These are phyloP conservation scores for Cylindroiulus punctatus DNA, from an alignment of 2,888 invertebrate species.

Conservation along the genomic window DNA sequence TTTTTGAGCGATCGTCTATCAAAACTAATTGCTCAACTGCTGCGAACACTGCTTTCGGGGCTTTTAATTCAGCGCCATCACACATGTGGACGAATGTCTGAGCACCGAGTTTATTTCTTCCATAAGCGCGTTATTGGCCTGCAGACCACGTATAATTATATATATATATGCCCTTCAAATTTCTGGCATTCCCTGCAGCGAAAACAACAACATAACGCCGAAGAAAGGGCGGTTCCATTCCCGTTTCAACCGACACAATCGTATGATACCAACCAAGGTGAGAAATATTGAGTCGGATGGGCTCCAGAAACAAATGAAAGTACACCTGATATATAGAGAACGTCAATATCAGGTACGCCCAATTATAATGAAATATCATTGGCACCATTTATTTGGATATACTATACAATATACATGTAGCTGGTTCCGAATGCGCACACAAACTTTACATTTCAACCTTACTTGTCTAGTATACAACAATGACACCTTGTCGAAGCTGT, in stretches of 20 bases:
- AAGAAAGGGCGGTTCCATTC: neutral
- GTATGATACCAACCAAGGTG: neutral
- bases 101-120: neutral
- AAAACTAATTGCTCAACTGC: conserved; percentile 50
- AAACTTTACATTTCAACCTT: too few species aligned
- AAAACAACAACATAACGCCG: neutral
- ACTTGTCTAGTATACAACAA: too few species aligned
- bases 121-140: neutral
- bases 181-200: neutral
- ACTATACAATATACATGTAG: too few species aligned
- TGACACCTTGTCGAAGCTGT: too few species aligned
- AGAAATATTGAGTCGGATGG: too few species aligned
- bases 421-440: too few species aligned
- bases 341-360: too few species aligned
- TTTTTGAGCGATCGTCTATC: conserved; percentile 51
- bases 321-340: too few species aligned
- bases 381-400: too few species aligned
- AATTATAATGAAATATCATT: too few species aligned
- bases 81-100: neutral
- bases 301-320: too few species aligned
- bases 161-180: neutral
- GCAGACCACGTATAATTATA: neutral
- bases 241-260: neutral
- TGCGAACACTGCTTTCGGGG: conserved; percentile 35
- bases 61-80: neutral